Evolutionary conservation across 2,113 vertebrate genomes (phyloP).

Genomic region (Oxyura jamaicensis): DNA sequence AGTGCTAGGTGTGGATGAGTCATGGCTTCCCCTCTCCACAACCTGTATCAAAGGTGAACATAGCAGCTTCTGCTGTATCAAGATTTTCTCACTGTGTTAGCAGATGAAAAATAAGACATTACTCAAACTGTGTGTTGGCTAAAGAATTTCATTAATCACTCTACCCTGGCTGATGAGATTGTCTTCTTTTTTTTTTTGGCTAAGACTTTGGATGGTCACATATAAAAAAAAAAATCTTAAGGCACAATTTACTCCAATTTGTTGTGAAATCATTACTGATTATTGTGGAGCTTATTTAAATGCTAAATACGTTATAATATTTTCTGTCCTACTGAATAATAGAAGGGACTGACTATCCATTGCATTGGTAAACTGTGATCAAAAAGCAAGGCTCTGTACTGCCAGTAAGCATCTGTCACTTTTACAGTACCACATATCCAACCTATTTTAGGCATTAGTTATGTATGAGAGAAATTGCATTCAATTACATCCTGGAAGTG

Average conservation of each 20-base stretch:
- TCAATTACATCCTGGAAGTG: not conserved
- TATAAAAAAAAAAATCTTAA: not conserved
- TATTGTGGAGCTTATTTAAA: not conserved
- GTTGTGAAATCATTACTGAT: not conserved
- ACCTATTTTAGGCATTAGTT: not conserved
- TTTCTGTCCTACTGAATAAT: not conserved
- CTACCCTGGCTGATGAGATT: not conserved
- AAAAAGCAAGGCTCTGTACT: not conserved
- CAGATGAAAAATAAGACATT: not conserved
- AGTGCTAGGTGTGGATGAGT: not conserved
- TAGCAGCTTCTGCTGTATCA: not conserved
- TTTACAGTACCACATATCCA: not conserved
- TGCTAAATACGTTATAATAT: not conserved
- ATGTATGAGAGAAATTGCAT: not conserved
- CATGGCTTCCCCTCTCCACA: not conserved
- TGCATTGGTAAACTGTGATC: not conserved
- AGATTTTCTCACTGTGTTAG: not conserved
- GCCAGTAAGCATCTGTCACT: not conserved
- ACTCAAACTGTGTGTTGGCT: not conserved
- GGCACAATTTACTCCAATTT: not conserved
- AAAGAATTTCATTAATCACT: not conserved
- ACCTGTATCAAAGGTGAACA: not conserved
- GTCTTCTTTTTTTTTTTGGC: not conserved
- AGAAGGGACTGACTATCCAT: not conserved
- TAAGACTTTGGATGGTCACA: not conserved